A percentile compares a stretch with the other conserved stretches of the same genome.
phyloP scores from a whole-genome alignment of 2,888 invertebrate genomes.

The Scaptomyza caliginosa region DNA sequence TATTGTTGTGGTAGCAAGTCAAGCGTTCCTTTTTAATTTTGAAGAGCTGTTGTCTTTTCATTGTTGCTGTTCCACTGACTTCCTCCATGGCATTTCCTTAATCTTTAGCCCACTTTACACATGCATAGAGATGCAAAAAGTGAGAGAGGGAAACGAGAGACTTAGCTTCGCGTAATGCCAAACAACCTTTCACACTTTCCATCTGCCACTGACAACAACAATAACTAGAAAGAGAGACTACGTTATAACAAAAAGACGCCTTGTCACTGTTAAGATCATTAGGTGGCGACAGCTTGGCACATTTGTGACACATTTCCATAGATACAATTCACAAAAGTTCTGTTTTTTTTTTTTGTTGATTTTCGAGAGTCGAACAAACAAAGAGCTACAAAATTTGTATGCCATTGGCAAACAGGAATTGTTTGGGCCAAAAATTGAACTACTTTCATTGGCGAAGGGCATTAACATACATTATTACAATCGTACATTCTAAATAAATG shows the following conservation, averaged over 20 bases:
- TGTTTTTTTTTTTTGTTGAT: background rate
- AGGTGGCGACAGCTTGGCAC: slow-evolving; percentile 42
- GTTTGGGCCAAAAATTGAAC: slow-evolving; percentile 61
- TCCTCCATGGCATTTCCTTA: slow-evolving; percentile 58
- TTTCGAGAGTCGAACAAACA: slow-evolving; percentile 8
- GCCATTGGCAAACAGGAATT: slow-evolving; percentile 60
- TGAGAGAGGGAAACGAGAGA: background rate
- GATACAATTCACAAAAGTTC: slow-evolving; percentile 52
- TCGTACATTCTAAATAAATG: slow-evolving; percentile 26
- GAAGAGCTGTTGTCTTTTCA: slow-evolving; percentile 11
- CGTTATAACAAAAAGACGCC: slow-evolving; percentile 63
- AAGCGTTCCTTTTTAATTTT: slow-evolving; percentile 33
- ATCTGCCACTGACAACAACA: slow-evolving; percentile 5
- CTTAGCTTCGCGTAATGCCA: slow-evolving; percentile 38
- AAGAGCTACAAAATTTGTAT: slow-evolving; percentile 66
- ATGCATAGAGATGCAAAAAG: background rate
- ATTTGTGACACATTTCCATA: slow-evolving; percentile 70
- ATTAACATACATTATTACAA: slow-evolving; percentile 69
- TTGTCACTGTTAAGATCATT: slow-evolving; percentile 66
- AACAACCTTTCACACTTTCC: slow-evolving; percentile 71
- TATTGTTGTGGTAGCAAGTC: slow-evolving; percentile 40
- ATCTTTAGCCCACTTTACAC: slow-evolving; percentile 55
- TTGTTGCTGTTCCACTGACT: slow-evolving; percentile 54
- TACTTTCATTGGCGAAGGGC: slow-evolving; percentile 64
- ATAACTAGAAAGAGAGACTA: background rate